Base-by-base conservation (phyloP, 2,113 vertebrate genomes). In the Hucho hucho region DNA sequence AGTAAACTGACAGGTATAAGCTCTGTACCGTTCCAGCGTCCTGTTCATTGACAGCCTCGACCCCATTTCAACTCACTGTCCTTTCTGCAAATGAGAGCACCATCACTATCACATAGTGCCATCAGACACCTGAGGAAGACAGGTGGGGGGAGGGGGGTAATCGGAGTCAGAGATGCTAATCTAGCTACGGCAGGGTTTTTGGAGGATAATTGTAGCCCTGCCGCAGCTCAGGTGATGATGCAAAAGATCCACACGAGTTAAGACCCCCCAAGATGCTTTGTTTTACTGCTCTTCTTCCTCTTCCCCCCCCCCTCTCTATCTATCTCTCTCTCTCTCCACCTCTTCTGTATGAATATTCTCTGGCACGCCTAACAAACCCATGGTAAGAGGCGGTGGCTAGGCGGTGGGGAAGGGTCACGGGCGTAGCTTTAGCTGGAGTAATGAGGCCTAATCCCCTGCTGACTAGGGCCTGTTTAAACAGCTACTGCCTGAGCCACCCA, bases 341-440 rank as follows among this genome's bases (percentile, higher is more conserved):
- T 71, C 18, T 29, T 16, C 20, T 59, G 59, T 83, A 95, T 97
- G 93, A 94, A 92, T 96, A 97, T 97, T 94, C 94, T 79, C 81
- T 89, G 84, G 92, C 95, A 95, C 87, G 94, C 76, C 92, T 93
- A 89, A 94, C 87, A 94, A 94, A 93, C 93, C 90, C 88, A 56
- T 87, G 77, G 93, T 92, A 92, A 93, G 91, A 90, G 58, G 58
- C 13, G 58, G 58, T 61, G n/a, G 16, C n/a, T 4, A 61, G 88
- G 92, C 92, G 65, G 90, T 87, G 85, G 90, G 90, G 89, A 91
- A 88, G 88, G 88, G 96, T 96, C 94, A 90, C 83, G 56, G 84
- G 86, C 95, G 94, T 94, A 95, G 94, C 96, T 96, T 98, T 96
- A 96, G 95, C 95, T 94, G 94, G 94, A 96, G 97, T 98, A 98